Conservation (phyloP, 2,113 vertebrate genomes). For the Cryptomyrus ogoouensis region DNA sequence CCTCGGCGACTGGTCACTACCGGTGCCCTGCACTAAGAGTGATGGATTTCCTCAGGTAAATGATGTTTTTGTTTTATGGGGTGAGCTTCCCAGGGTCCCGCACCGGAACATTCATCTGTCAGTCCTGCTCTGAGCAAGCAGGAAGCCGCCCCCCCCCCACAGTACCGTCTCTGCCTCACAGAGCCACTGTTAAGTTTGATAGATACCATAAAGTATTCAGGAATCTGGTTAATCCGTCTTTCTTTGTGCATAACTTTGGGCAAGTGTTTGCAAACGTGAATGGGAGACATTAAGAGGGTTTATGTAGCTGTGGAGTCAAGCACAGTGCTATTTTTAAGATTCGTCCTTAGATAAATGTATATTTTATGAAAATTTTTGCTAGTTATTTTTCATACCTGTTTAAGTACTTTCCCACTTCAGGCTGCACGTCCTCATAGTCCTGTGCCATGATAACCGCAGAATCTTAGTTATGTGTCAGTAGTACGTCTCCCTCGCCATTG, state of each 20-base stretch:
- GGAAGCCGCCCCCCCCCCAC: not conserved
- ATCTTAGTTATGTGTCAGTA: not conserved
- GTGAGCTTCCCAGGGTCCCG: not conserved
- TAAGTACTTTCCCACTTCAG: not conserved
- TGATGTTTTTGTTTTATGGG: slow-evolving; percentile 15
- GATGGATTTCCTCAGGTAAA: not conserved
- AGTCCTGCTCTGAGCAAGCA: not conserved
- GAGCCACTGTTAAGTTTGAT: not conserved
- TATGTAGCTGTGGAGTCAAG: not conserved
- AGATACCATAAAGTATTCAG: not conserved
- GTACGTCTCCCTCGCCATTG: not conserved
- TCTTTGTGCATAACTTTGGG: not conserved
- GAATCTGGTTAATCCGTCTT: not conserved
- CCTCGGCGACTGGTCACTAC: not conserved
- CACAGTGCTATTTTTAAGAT: not conserved
- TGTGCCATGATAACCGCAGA: not conserved
- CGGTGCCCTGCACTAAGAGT: not conserved
- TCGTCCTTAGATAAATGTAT: not conserved
- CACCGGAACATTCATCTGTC: not conserved
- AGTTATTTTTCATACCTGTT: not conserved
- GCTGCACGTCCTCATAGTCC: not conserved
- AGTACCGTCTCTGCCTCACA: not conserved
- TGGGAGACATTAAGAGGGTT: not conserved
- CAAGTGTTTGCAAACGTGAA: not conserved
- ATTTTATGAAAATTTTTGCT: not conserved